Percentiles rank a stretch among this genome's conserved stretches.
These are phyloP conservation scores for Sander vitreus DNA, from an alignment of 2,113 vertebrate species.

Conservation along the genomic window DNA sequence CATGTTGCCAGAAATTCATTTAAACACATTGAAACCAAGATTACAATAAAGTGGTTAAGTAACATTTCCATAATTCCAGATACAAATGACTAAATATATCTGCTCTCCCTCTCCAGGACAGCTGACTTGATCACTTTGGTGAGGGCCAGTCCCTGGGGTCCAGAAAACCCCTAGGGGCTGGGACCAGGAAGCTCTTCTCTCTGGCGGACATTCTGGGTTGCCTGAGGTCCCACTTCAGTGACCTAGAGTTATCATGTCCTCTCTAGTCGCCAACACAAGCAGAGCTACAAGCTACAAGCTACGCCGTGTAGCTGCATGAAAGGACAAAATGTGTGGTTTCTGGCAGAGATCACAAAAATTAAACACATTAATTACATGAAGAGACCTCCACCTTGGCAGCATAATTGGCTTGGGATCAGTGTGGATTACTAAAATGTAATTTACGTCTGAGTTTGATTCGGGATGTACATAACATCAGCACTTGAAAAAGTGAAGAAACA, in stretches of 20 bases:
- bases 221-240: slow-evolving; percentile 64
- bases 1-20: background rate
- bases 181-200: slow-evolving; percentile 71
- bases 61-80: background rate
- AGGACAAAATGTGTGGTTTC: background rate
- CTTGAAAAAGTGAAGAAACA: background rate
- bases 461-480: background rate
- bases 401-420: background rate
- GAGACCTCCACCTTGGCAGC: background rate
- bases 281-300: slow-evolving; percentile 10
- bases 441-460: background rate
- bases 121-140: slow-evolving; percentile 77
- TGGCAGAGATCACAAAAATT: background rate
- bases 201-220: slow-evolving; percentile 75
- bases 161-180: slow-evolving; percentile 35
- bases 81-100: background rate
- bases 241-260: slow-evolving; percentile 54
- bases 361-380: background rate
- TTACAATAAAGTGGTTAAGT: background rate
- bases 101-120: slow-evolving; percentile 69
- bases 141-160: slow-evolving; percentile 27
- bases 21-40: background rate
- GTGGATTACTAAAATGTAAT: background rate
- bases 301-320: background rate
- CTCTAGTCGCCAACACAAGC: slow-evolving; percentile 13